phyloP scores from a whole-genome alignment of 2,113 vertebrate genomes.

The Caloenas nicobarica region DNA sequence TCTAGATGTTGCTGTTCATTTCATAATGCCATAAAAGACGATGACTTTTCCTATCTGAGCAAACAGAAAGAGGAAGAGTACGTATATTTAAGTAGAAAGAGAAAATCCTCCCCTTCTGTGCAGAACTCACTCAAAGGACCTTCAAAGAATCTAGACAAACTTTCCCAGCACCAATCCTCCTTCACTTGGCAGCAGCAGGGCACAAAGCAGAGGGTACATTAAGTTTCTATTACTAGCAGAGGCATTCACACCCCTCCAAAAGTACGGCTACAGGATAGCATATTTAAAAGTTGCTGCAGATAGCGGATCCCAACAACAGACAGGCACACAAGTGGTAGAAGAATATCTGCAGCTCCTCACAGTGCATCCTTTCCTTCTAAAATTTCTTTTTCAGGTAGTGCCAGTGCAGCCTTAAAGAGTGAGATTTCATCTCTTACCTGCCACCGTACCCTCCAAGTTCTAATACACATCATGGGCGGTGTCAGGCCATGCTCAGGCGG shows the following conservation, averaged over 20 bases:
- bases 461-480: background rate
- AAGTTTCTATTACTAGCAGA: background rate
- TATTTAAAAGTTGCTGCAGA: background rate
- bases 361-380: background rate
- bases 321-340: background rate
- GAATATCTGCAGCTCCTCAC: background rate
- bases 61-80: background rate
- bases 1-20: background rate
- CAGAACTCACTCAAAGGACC: background rate
- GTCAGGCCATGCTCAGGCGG: background rate
- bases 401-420: background rate
- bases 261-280: background rate
- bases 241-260: background rate
- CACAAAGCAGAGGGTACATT: background rate
- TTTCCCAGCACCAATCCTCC: background rate
- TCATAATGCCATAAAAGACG: background rate
- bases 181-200: background rate
- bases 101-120: background rate
- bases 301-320: background rate
- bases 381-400: background rate
- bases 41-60: background rate
- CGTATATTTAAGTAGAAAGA: background rate
- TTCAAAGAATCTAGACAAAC: background rate
- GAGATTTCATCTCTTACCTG: background rate
- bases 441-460: background rate